These are phyloP conservation scores for Cephus cinctus DNA, from an alignment of 1,140 invertebrate genomes.

Conservation along the genomic window DNA sequence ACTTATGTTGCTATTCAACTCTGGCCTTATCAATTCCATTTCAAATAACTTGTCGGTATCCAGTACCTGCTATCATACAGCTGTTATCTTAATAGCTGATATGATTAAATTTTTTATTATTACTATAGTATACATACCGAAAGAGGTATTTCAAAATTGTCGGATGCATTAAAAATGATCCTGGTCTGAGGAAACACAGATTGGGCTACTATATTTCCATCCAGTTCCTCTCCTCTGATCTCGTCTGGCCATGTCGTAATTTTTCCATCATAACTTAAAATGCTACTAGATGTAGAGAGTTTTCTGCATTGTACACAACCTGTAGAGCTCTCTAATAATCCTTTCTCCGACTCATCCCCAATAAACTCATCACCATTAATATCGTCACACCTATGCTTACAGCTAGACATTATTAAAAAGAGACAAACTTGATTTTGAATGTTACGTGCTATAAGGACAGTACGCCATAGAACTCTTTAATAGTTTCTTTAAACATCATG, in stretches of 20 bases:
- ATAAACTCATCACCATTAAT: neutral
- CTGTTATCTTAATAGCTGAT: neutral
- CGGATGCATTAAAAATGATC: neutral
- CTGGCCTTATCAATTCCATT: neutral
- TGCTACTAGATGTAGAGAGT: slow-evolving; percentile 1
- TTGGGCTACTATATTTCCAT: neutral
- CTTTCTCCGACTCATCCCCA: neutral
- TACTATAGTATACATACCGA: neutral
- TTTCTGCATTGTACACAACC: neutral
- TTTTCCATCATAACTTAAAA: neutral
- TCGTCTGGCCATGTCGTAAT: neutral
- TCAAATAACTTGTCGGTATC: neutral
- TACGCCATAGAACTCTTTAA: too few relatives aligned
- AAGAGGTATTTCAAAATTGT: neutral
- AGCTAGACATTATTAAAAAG: too few relatives aligned
- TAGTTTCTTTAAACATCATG: too few relatives aligned
- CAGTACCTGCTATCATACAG: neutral
- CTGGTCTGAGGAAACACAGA: slow-evolving; percentile 1
- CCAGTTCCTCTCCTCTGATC: neutral
- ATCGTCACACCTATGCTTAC: neutral
- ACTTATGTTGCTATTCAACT: too few relatives aligned
- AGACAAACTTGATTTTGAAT: too few relatives aligned
- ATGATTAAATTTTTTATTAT: neutral
- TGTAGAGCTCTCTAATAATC: neutral
- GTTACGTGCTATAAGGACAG: too few relatives aligned